Evolutionary conservation across 2,797 vertebrate genomes (phyloP), one percentile per base, ranked within the genome.

Genomic region (Lophius americanus): DNA sequence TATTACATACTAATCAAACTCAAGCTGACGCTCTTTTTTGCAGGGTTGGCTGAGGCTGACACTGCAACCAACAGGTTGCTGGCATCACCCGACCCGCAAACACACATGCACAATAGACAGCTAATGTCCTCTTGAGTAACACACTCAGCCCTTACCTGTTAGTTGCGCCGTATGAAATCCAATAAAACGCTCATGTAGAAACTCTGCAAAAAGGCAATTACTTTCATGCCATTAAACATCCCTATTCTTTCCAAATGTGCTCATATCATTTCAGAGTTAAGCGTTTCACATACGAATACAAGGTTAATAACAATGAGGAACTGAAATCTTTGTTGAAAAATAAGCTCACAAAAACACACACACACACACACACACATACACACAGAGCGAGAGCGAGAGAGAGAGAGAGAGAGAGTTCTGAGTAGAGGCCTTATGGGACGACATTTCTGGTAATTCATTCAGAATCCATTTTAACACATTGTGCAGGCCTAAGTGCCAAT

Each of bases 361-460:
- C 56, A 32, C 10, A 47, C 33, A 59, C 52, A 63, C 57, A 51
- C 50, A 61, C 54, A 68, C 58, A 74, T 44, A 58, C 56, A 51
- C 61, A 65, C 10, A 70, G 7, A 76, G 38, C 4, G 37, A 38
- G 37, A 38, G 37, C 4, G 37, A 38, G 37, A 38, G 37, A 42
- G 7, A 42, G 41, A 42, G 7, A 65, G 42, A 11, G 3, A 73
- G 69, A 61, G 77, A 63, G 61, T 49, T 65, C 68, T 51, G 66
- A 64, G 63, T 55, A 59, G 65, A 59, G 78, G 74, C 66, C 85
- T 84, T 86, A 86, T 89, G 85, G 87, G 81, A 88, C 70, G n/a
- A 79, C 83, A 89, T 90, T 86, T 89, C 84, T 84, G 85, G 88
- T 89, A 87, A 89, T 91, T 91, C 86, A 88, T 89, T 88, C 86